Percentiles rank a stretch among this genome's conserved stretches.
phyloP scores from a whole-genome alignment of 2,888 invertebrate species.

The Lomographa bimaculata region DNA sequence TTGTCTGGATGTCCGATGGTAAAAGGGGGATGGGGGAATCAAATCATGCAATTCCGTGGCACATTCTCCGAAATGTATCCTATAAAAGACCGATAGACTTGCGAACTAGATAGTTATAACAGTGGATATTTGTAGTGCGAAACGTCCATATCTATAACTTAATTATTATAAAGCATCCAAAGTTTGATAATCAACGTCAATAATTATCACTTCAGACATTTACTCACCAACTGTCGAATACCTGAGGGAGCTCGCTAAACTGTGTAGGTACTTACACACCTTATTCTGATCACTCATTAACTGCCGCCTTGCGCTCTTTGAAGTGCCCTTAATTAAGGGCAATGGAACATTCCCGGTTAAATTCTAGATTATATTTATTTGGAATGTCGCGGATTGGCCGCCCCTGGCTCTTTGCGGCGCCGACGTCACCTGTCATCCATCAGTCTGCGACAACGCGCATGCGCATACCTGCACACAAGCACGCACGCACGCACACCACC shows the following conservation, averaged over 20 bases:
- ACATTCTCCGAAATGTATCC: too few species aligned
- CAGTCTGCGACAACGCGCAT: constrained; percentile 77
- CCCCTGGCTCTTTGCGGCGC: constrained; percentile 48
- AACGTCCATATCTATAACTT: constrained; percentile 1
- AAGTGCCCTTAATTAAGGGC: constrained; percentile 48
- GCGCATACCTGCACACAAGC: constrained; percentile 52
- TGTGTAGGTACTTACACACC: constrained; percentile 6
- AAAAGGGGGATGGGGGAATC: too few species aligned
- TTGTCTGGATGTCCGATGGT: too few species aligned
- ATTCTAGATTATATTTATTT: constrained; percentile 57
- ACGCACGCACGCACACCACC: constrained; percentile 38
- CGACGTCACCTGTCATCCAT: constrained; percentile 81
- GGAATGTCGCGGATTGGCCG: constrained; percentile 41
- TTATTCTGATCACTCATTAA: constrained; percentile 46
- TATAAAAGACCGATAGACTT: too few species aligned
- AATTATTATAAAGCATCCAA: constrained; percentile 5
- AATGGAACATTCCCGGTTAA: constrained; percentile 41
- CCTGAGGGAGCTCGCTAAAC: constrained; percentile 13
- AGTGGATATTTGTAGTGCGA: constrained; percentile 5
- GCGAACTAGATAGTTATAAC: too few species aligned
- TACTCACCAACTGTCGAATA: constrained; percentile 22
- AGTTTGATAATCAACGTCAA: too few species aligned
- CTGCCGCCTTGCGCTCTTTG: constrained; percentile 44
- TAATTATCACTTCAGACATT: constrained; percentile 18
- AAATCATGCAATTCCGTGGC: too few species aligned